Percentiles rank a stretch among this genome's conserved stretches.
These are phyloP conservation scores for Eulimnadia texana DNA, from an alignment of 1,140 invertebrate genomes.

Conservation along the genomic window DNA sequence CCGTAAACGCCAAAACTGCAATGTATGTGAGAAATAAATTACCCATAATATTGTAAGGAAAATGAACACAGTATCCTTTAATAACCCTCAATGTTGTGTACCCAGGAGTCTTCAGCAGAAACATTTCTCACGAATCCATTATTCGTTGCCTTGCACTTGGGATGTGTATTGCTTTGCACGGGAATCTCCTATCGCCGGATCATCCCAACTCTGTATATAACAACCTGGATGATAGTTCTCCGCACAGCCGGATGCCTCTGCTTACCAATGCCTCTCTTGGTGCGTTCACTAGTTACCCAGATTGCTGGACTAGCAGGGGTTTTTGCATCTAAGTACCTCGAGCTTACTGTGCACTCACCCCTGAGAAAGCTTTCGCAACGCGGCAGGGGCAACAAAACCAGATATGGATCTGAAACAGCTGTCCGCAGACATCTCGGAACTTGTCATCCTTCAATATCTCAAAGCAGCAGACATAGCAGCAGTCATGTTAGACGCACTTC, in stretches of 20 bases:
- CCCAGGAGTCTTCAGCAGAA: background rate
- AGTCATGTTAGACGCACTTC: constrained; percentile 1
- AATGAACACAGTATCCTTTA: too few relatives aligned
- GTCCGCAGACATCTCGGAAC: constrained; percentile 24
- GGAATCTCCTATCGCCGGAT: background rate
- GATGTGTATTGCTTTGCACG: background rate
- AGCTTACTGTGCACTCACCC: constrained; percentile 26
- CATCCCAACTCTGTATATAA: background rate
- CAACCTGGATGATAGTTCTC: constrained; percentile 16
- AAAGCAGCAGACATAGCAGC: background rate
- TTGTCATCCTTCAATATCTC: constrained; percentile 24
- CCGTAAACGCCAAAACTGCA: too few relatives aligned
- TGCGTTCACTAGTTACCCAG: constrained; percentile 29
- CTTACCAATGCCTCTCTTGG: constrained; percentile 26
- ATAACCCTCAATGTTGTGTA: too few relatives aligned
- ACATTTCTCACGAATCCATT: background rate
- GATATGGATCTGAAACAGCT: constrained; percentile 19
- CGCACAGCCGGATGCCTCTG: constrained; percentile 28
- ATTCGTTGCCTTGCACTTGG: background rate
- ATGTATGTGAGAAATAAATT: background rate
- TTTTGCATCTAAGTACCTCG: constrained; percentile 30
- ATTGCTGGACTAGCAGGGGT: constrained; percentile 27
- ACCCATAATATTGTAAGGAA: background rate
- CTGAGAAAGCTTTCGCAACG: constrained; percentile 21
- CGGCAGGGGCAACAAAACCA: background rate